Evolutionary conservation across 2,888 invertebrate species (phyloP).

Genomic region (Callinectes sapidus): DNA sequence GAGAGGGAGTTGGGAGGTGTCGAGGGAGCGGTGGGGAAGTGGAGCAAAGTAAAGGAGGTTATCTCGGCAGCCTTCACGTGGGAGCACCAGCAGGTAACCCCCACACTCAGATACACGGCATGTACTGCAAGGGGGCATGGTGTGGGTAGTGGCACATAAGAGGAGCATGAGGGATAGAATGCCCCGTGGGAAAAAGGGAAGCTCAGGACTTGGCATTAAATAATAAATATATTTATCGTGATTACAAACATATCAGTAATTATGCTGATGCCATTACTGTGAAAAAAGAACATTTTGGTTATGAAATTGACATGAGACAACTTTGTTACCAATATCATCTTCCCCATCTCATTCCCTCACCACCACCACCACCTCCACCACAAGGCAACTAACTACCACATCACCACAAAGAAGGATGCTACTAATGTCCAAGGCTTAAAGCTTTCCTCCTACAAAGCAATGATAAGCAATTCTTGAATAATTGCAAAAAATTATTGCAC

Average conservation of each 20-base stretch:
- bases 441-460: neutral
- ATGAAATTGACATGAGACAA: neutral
- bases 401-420: neutral
- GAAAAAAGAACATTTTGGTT: neutral
- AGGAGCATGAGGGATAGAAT: neutral
- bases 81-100: constrained; percentile 87
- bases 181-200: neutral
- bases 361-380: neutral
- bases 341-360: neutral
- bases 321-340: neutral
- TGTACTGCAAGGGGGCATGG: constrained; percentile 80
- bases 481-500: neutral
- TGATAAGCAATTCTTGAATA: neutral
- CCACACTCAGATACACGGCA: constrained; percentile 94
- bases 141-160: neutral
- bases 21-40: constrained; percentile 79
- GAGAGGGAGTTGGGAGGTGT: constrained; percentile 81
- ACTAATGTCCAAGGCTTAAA: neutral
- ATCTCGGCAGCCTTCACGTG: constrained; percentile 92
- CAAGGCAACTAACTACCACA: neutral
- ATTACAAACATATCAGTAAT: neutral
- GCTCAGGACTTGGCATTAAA: neutral
- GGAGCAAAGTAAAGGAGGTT: constrained; percentile 91
- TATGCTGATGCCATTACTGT: neutral
- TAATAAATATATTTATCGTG: neutral